phyloP scores from a whole-genome alignment of 2,113 vertebrate genomes.

The Ceuthmochares aereus region DNA sequence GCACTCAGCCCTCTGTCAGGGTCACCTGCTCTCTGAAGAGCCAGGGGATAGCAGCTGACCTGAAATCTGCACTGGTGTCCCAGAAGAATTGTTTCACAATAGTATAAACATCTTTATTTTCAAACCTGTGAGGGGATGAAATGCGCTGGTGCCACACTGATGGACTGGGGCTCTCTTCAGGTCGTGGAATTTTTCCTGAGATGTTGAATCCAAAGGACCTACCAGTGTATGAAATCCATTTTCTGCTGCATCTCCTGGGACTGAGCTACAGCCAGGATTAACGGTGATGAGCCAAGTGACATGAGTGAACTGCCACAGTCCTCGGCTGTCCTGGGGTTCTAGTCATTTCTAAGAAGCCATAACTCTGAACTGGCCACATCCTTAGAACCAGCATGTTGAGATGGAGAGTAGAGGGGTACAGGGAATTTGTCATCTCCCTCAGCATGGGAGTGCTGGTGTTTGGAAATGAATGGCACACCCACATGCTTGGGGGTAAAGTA shows the following conservation, averaged over 20 bases:
- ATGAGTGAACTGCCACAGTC: rapidly evolving
- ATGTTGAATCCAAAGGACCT: neutral
- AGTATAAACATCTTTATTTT: neutral
- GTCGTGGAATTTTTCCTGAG: neutral
- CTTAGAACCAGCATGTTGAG: neutral
- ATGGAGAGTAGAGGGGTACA: neutral
- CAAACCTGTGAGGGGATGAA: neutral
- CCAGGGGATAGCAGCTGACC: neutral
- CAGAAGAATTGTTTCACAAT: neutral
- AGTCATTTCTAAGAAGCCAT: neutral
- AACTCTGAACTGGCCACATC: neutral
- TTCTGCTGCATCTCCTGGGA: neutral
- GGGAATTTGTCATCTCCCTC: neutral
- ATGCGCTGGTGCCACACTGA: neutral
- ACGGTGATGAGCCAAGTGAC: neutral
- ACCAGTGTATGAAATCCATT: neutral
- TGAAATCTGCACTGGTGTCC: neutral
- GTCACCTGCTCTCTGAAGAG: neutral
- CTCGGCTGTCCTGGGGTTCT: rapidly evolving
- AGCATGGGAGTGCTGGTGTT: neutral
- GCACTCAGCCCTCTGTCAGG: neutral
- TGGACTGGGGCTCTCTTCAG: neutral
- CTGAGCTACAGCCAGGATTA: neutral
- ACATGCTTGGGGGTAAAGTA: neutral
- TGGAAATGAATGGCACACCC: neutral